Evolutionary conservation across 2,888 invertebrate species (phyloP), one percentile per base, ranked within the genome.

Genomic region (Epirrhoe tristata): DNA sequence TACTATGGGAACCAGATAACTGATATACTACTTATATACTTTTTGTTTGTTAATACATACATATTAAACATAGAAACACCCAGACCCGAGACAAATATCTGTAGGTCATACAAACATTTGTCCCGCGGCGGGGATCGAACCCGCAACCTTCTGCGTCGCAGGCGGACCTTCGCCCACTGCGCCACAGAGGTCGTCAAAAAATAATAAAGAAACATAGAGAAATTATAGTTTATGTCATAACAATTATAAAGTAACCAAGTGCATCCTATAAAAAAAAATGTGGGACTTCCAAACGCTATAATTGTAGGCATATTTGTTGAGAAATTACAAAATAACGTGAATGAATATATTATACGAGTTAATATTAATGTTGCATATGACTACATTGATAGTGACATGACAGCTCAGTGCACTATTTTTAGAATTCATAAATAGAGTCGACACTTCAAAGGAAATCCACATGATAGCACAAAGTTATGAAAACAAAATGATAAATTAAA

Each of bases 401-500:
- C 51, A 39, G 36, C 14, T 58, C 16, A 36, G 46, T 12, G 43
- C 54, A 55, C 55, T 14, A 63, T 67, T 57, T 63, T 60, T 39
- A 57, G 56, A 32, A 10, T 50, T 39, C 14, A 63, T 56, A 46
- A 56, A 63, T 60, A 52, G 24, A 24, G 46, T 17, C 50, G 58
- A 46, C 43, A 63, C 56, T 65, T 67, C 59, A 69, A 68, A 74
- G 71, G 76, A 77, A 78, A 68, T 66, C 65, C 73, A 67, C 70
- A 70, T 58, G 72, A 78, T 77, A 72, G 74, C 62, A 75, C 71
- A 70, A 76, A 78, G 69, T 72, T 74, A 79, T 76, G 74, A 79
- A 81, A 80, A 83, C 79, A 79, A 76, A 70, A 76, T 74, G 52
- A 76, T 77, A 66, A 79, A 82, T 75, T 72, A 65, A 70, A 80